Evolutionary conservation across 2,113 vertebrate genomes (phyloP), one percentile per base, ranked within the genome.

Genomic region (Ceyx cyanopectus): DNA sequence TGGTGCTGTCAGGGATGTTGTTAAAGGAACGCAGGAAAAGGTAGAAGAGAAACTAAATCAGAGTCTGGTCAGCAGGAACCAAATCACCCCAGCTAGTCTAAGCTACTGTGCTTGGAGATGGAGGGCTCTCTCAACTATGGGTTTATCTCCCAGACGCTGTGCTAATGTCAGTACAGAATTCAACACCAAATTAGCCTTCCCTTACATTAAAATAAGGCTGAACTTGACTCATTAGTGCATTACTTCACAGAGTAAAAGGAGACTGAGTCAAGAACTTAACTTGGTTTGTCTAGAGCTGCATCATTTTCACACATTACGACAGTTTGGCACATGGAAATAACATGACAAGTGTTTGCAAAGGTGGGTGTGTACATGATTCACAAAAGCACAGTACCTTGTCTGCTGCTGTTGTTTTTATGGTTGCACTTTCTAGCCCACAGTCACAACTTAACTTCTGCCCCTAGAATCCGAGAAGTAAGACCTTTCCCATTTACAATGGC

Each of bases 331-430:
- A 70, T 3, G 2, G 77, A 86, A 92, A 34, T 15, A 45, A 57
- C 41, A 9, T 9, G 62, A 56, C 89, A 63, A 54, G 40, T 65
- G 70, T 81, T 75, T 63, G 57, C 48, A 68, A 1, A 1, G 53
- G 66, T 48, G 23, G 69, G 48, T 60, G 32, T 6, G 11, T 14
- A 30, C 5, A 9, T 73, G 87, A 76, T n/a, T 96, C 77, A 86
- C 16, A 17, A 5, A 48, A 65, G 18, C 12, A 14, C 1, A 1
- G 6, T 34, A 2, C 1, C 1, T 45, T 75, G 61, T 37, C 45
- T 83, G 41, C 34, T 85, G 12, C 26, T 45, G 7, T 5, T 73
- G 18, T 15, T 56, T 45, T 50, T 77, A 43, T 43, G 53, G 57
- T 37, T 32, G 16, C 32, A 77, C 45, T 66, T 69, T 69, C 56